Evolutionary conservation across 2,113 vertebrate genomes (phyloP), one percentile per base, ranked within the genome.

Genomic region (Callospermophilus lateralis): DNA sequence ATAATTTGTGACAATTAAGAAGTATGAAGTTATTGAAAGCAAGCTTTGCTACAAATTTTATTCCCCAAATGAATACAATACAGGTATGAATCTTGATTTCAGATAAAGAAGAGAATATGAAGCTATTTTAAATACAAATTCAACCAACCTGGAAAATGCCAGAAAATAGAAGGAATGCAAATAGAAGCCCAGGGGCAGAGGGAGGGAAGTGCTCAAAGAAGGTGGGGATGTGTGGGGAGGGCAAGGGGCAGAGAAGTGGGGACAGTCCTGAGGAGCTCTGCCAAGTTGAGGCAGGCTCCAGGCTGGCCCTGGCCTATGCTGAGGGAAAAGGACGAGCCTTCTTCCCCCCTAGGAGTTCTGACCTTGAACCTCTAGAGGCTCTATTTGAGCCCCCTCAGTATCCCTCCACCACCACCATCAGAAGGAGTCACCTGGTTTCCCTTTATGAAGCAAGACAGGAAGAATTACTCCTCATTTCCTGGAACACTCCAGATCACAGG

Each of bases 391-490:
- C 24, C n/a, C 42, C 63, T 39, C 28, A 19, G 24, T 58, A n/a
- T 73, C 76, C 79, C n/a, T 51, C 7, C 79, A 34, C 48, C 4
- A 73, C 68, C 55, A 53, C 37, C 67, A 37, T 53, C 58, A 37
- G 48, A 84, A 65, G 65, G 20, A 92, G 76, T 68, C 85, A 48
- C 32, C 17, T 53, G 63, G 34, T 42, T 61, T 89, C 80, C 86
- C 76, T 48, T 68, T 7, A 67, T 37, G 78, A 95, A 90, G 90
- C 88, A 94, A 79, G 61, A 81, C 45, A 76, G 17, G 76, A 93
- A 89, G 92, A 95, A 90, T 93, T 67, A 86, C 70, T 94, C 93
- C 89, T 94, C 61, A 26, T 88, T 97, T 97, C 92, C 91, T 96
- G 79, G 85, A 94, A 91, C 77, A 81, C 55, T 93, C 1, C 19